A percentile compares a stretch with the other conserved stretches of the same genome.
Evolutionary conservation across 2,888 invertebrate species (phyloP).

Genomic region (Acronicta psi): DNA sequence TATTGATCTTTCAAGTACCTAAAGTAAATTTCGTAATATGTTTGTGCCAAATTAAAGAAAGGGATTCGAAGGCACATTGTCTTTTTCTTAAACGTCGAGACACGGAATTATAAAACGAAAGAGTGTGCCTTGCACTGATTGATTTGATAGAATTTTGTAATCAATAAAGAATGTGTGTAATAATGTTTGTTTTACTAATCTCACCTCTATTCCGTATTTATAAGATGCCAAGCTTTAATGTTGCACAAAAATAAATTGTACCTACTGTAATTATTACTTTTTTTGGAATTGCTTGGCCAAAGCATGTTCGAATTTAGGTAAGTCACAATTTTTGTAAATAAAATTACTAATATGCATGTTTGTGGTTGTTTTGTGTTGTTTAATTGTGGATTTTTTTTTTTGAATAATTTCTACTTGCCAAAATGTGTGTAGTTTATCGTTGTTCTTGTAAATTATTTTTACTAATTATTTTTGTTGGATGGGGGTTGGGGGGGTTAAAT

Average conservation of each 20-base stretch:
- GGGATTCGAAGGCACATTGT: conserved; percentile 17
- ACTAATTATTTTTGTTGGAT: conserved; percentile 45
- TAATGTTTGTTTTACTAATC: conserved; percentile 56
- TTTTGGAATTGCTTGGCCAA: conserved; percentile 50
- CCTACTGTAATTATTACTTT: not conserved
- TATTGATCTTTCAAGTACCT: conserved; percentile 24
- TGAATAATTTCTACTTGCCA: conserved; percentile 21
- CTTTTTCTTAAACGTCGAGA: conserved; percentile 12
- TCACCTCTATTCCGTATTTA: conserved; percentile 30
- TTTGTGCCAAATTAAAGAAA: conserved; percentile 50
- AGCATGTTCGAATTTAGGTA: conserved; percentile 61
- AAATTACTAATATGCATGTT: conserved; percentile 63
- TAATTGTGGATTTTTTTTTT: conserved; percentile 11
- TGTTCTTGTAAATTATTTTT: conserved; percentile 37
- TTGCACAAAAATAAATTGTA: conserved; percentile 39
- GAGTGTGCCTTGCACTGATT: conserved; percentile 55
- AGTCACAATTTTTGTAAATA: conserved; percentile 61
- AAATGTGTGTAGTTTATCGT: not conserved
- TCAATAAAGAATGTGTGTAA: conserved; percentile 66
- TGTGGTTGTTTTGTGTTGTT: conserved; percentile 23
- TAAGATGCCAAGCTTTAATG: conserved; percentile 32
- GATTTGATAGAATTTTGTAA: conserved; percentile 57
- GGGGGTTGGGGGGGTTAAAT: conserved; percentile 18
- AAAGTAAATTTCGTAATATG: conserved; percentile 30
- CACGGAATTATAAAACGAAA: conserved; percentile 21